Evolutionary conservation across 1,140 invertebrate species (phyloP).

Genomic region (Drosophila novamexicana): DNA sequence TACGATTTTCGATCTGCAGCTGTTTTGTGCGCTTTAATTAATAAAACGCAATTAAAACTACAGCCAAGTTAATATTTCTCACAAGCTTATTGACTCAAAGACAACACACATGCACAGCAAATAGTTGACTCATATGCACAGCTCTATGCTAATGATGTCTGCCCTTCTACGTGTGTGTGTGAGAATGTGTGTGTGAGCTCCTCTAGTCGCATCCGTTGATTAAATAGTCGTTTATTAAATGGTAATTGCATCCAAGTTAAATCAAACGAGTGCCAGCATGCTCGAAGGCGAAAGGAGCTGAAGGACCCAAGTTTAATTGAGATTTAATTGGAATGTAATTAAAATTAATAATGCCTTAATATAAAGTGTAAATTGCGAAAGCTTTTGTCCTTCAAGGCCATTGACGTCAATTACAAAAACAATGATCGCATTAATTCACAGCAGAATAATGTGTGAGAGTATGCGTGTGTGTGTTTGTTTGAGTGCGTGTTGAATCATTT

Average conservation of each 20-base stretch:
- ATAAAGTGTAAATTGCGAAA: constrained; percentile 41
- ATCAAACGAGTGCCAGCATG: constrained; percentile 23
- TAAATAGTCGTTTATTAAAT: constrained; percentile 33
- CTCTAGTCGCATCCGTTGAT: constrained; percentile 3
- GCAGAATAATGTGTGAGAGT: constrained; percentile 3
- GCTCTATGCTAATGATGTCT: constrained; percentile 9
- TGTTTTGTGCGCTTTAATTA: not conserved
- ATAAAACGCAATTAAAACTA: constrained; percentile 29
- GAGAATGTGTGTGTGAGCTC: not conserved
- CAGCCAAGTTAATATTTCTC: not conserved
- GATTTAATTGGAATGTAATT: constrained; percentile 76
- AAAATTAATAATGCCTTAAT: constrained; percentile 69
- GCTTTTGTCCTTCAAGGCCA: constrained; percentile 44
- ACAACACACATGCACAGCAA: not conserved
- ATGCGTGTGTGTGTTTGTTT: not conserved
- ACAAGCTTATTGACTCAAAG: not conserved
- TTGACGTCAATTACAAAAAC: constrained; percentile 23
- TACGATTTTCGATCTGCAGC: not conserved
- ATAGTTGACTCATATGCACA: not conserved
- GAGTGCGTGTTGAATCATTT: constrained; percentile 16
- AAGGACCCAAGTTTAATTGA: constrained; percentile 57
- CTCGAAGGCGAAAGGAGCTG: constrained; percentile 14
- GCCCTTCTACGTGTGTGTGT: not conserved
- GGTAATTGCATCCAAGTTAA: constrained; percentile 45
- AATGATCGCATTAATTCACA: constrained; percentile 28